Base-by-base conservation (phyloP, 2,888 invertebrate genomes). In the Drosophila gaucha region DNA sequence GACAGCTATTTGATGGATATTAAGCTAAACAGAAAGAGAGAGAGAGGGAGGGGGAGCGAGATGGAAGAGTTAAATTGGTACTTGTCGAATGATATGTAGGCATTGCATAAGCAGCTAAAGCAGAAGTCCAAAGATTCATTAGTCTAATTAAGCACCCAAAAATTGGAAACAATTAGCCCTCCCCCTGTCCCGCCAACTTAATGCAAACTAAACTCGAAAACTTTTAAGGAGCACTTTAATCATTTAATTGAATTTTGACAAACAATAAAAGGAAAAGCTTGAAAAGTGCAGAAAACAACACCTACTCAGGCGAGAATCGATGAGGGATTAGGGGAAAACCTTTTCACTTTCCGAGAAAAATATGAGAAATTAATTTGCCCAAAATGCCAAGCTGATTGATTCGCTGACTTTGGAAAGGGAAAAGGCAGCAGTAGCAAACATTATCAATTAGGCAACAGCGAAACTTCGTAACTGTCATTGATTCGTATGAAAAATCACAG, bases 301-400 rank as follows among this genome's bases (percentile, higher is more conserved):
- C 72, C 57, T 63, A 60, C 31, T 14, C 6, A 26, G 6, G 14
- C 24, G 14, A 3, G 16, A 16, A 18, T 24, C 35, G 5, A 26
- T 35, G 26, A n/a, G 14, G 16, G 18, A 9, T n/a, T 20, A n/a
- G 16, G 28, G 28, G 3, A 20, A 54, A 54, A 54, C 56, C 51
- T 67, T 73, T 74, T 77, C 73, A 73, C 73, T 78, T 83, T 80
- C 62, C 46, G 70, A 67, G 85, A 78, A 83, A 83, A 84, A 83
- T 84, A 74, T 67, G 56, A 65, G 69, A 86, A 80, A 85, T 86
- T 79, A 85, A 85, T 86, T 84, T 78, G 47, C 56, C 57, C 59
- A 74, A 83, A 86, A 86, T 79, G 78, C 70, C 78, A 76, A 67
- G 43, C 80, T 85, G 82, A 82, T 80, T 85, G 77, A 84, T 80